Evolutionary conservation across 2,797 vertebrate species (phyloP).

Genomic region (Poecilia picta): DNA sequence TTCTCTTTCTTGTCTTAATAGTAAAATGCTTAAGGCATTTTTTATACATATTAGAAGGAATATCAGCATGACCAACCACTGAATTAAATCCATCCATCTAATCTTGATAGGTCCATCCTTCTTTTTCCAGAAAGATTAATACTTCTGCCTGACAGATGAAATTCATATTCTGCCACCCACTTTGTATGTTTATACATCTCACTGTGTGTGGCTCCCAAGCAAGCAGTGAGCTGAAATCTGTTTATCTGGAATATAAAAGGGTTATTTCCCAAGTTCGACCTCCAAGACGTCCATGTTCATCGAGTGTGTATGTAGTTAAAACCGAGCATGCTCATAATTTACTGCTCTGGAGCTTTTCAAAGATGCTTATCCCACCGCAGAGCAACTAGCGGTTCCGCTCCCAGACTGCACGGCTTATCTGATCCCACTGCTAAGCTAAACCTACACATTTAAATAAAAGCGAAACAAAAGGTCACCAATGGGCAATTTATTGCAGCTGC

Average conservation of each 20-base stretch:
- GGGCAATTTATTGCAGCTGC: constrained; percentile 37
- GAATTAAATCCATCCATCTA: constrained; percentile 74
- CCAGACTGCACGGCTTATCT: constrained; percentile 45
- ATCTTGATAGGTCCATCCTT: constrained; percentile 65
- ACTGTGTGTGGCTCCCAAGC: constrained; percentile 29
- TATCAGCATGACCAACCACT: constrained; percentile 62
- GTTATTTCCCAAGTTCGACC: constrained; percentile 45
- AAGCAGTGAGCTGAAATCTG: constrained; percentile 20
- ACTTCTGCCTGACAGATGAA: constrained; percentile 54
- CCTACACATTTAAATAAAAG: constrained; percentile 34
- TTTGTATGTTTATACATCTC: constrained; percentile 15
- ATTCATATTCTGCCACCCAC: constrained; percentile 63
- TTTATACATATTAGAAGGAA: constrained; percentile 51
- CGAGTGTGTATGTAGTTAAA: constrained; percentile 53
- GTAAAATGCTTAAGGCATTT: constrained; percentile 35
- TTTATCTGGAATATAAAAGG: constrained; percentile 53
- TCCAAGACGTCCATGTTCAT: constrained; percentile 48
- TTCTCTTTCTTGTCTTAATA: constrained; percentile 19
- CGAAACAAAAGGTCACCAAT: constrained; percentile 52
- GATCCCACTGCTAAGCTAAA: constrained; percentile 45
- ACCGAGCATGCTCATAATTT: constrained; percentile 60
- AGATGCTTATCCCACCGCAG: constrained; percentile 64
- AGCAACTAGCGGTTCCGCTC: constrained; percentile 64
- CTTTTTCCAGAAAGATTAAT: constrained; percentile 66
- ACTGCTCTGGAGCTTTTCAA: constrained; percentile 59